Percentiles rank a stretch among this genome's conserved stretches.
Evolutionary conservation across 1,140 invertebrate genomes (phyloP).

Genomic region (Drosophila watanabei): DNA sequence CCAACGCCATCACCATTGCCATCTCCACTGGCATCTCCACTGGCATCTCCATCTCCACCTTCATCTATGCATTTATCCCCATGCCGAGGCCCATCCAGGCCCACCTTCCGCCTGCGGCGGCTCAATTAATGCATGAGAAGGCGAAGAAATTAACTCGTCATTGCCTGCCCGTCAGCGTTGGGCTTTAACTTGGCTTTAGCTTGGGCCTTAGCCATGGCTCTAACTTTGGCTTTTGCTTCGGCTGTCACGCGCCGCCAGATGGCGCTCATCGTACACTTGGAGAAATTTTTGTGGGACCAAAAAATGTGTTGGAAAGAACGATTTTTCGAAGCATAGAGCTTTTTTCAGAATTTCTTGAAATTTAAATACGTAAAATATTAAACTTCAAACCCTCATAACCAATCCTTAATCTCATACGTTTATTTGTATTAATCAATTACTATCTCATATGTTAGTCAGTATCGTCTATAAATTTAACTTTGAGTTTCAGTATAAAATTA

Average conservation of each 20-base stretch:
- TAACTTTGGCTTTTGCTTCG: conserved; percentile 35
- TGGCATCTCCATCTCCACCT: background rate
- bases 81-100: conserved; percentile 29
- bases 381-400: no score
- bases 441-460: no score
- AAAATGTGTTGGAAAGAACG: background rate
- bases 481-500: no score
- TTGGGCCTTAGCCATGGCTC: conserved; percentile 27
- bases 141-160: conserved; percentile 81
- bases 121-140: conserved; percentile 75
- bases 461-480: no score
- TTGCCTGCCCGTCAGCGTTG: conserved; percentile 60
- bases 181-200: conserved; percentile 15
- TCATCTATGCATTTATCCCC: conserved; percentile 19
- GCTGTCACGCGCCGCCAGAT: conserved; percentile 73
- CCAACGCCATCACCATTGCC: conserved; percentile 13
- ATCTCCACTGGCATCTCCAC: conserved; percentile 16
- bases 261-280: conserved; percentile 65
- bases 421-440: no score
- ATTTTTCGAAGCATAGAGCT: background rate
- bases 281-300: conserved; percentile 31
- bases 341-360: background rate
- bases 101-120: conserved; percentile 36
- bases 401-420: no score
- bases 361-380: no score